Evolutionary conservation across 2,113 vertebrate species (phyloP), one percentile per base, ranked within the genome.

Genomic region (Penelope pileata): DNA sequence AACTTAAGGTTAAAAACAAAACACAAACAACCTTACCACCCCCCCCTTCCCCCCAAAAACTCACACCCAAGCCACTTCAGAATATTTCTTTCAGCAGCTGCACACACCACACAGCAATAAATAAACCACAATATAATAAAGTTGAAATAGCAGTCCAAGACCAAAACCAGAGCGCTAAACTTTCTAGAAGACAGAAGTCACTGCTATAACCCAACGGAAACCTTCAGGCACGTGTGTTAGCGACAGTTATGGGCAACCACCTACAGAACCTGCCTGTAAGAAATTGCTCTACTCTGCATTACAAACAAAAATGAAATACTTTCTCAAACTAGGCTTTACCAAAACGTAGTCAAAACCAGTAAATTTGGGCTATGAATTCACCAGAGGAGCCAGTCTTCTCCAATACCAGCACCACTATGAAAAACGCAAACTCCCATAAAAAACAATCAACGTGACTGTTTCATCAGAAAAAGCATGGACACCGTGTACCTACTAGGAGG

Each of bases 21-120:
- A 62, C 2, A 47, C 34, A 82, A 79, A 24, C 7, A 32, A 27
- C 27, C n/a, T 22, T 32, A 23, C 14, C 32, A 58, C 54, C 18
- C 17, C 7, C 0, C 10, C 54, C 18, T 10, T 4, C 0, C 10
- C 22, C 18, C 29, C 53, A 40, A 26, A 79, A 40, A 11, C 18
- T 30, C 10, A 48, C 2, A 7, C 22, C 17, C 26, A 85, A 73
- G 79, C 7, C 43, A 50, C 36, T 50, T 85, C 48, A 76, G 36
- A 68, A 4, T 34, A 32, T 29, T 88, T 67, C 34, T 64, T 90
- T 91, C 45, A 64, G 73, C 14, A 79, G 48, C 66, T 73, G 40
- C 16, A 70, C 68, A 51, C 16, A 58, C 43, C 58, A 59, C 45
- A 79, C 54, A 82, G 32, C 22, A 73, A 50, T 16, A 40, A 12